Percentiles rank a stretch among this genome's conserved stretches.
These are phyloP conservation scores for Coturnix japonica DNA, from an alignment of 2,113 vertebrate genomes.

Conservation along the genomic window DNA sequence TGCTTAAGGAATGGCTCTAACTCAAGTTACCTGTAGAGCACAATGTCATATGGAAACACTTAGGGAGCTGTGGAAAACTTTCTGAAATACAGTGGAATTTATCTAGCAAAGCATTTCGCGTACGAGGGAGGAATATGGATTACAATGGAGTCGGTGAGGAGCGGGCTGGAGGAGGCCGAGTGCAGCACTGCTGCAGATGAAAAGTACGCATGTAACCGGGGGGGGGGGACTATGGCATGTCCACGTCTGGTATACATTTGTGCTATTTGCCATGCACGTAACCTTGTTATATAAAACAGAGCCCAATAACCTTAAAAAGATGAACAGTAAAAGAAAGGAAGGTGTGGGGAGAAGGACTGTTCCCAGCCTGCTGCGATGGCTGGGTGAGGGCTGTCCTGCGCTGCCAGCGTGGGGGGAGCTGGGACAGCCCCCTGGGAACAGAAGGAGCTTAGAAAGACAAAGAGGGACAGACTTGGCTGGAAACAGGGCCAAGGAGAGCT, in stretches of 20 bases:
- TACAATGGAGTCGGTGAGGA: slow-evolving; percentile 64
- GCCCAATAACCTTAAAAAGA: slow-evolving; percentile 55
- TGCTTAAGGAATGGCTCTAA: slow-evolving; percentile 77
- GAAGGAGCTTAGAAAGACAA: not conserved
- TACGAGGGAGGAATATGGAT: slow-evolving; percentile 68
- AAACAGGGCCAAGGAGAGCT: not conserved
- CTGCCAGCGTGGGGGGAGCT: not conserved
- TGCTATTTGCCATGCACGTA: slow-evolving; percentile 67
- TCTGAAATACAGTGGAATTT: slow-evolving; percentile 78
- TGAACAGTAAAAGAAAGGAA: not conserved
- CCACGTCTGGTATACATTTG: slow-evolving; percentile 65
- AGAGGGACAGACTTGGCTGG: not conserved
- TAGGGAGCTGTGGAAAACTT: slow-evolving; percentile 81
- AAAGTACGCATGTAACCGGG: slow-evolving; percentile 58
- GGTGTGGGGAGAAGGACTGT: slow-evolving; percentile 57
- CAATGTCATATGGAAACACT: slow-evolving; percentile 79
- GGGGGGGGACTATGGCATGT: slow-evolving; percentile 29
- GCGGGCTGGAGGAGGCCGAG: slow-evolving; percentile 40
- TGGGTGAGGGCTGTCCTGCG: not conserved
- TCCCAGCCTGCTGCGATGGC: not conserved
- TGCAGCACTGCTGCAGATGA: slow-evolving; percentile 45
- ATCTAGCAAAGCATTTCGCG: slow-evolving; percentile 63
- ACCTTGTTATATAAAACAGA: slow-evolving; percentile 66
- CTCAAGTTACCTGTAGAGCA: slow-evolving; percentile 81
- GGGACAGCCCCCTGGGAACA: not conserved